Evolutionary conservation across 2,113 vertebrate species (phyloP), one percentile per base, ranked within the genome.

Genomic region (Aptenodytes patagonicus): DNA sequence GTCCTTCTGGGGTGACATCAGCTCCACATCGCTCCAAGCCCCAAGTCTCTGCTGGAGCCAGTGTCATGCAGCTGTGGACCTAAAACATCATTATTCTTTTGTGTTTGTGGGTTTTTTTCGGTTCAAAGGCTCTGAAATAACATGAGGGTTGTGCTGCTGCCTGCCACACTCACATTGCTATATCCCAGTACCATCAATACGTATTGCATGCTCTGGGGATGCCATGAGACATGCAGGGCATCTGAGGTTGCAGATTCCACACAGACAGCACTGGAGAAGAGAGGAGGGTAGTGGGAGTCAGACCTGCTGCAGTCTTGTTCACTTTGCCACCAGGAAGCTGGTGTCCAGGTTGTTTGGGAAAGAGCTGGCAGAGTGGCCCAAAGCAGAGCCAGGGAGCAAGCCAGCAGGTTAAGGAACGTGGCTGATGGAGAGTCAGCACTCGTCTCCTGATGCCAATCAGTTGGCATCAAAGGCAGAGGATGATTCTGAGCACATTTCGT

Each of bases 101-200:
- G 34, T 5, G 4, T 38, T 42, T 65, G 7, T 38, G 8, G 8
- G 3, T 0, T 44, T 79, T 66, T 79, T 73, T 55, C 34, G 11
- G 11, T 69, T 69, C 24, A 31, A 73, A 78, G 58, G 25, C 46
- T 77, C 60, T 91, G 66, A 62, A 83, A 79, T 28, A n/a, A 44
- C 1, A 1, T 34, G 32, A 51, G n/a, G 34, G 20, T 10, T 68
- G 20, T 62, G 36, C 47, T 78, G 46, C 47, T 62, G 66, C 54
- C 47, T 49, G n/a, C 32, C 17, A 7, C 9, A 1, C 31, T 62
- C 3, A 0, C 0, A 0, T 16, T 66, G 61, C 17, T 73, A 6
- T 55, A 85, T 3, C 13, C 24, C n/a, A 72, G 32, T 14, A n/a
- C 26, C 49, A 46, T 44, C 24, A 44, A 18, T 29, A 60, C 0